phyloP scores from a whole-genome alignment of 2,888 invertebrate genomes.

The Tetanocera ferruginea region DNA sequence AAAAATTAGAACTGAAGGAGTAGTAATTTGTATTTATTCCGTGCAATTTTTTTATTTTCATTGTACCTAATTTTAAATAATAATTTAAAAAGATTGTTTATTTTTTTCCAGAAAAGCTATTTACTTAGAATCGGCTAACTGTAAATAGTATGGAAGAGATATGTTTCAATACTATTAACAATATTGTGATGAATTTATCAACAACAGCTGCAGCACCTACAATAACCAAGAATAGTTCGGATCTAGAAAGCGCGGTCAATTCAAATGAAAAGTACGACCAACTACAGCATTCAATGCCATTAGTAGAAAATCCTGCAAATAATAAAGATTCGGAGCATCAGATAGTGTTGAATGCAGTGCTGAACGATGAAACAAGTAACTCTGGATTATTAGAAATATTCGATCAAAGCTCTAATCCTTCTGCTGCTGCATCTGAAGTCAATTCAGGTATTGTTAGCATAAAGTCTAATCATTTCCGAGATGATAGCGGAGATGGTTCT shows the following conservation, averaged over 20 bases:
- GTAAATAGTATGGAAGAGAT: constrained; percentile 67
- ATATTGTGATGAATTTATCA: constrained; percentile 47
- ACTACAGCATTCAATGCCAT: constrained; percentile 59
- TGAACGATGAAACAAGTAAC: constrained; percentile 61
- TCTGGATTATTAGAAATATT: constrained; percentile 60
- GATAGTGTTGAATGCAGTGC: constrained; percentile 55
- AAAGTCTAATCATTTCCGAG: constrained; percentile 48
- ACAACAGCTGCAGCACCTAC: constrained; percentile 42
- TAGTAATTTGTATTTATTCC: background rate
- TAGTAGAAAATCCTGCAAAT: constrained; percentile 57
- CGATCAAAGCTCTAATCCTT: constrained; percentile 64
- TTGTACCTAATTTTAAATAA: background rate
- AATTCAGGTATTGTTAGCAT: constrained; percentile 49
- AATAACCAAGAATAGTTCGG: constrained; percentile 19
- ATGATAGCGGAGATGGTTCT: constrained; percentile 62
- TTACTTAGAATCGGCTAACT: background rate
- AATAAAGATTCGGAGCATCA: constrained; percentile 59
- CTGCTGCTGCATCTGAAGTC: constrained; percentile 52
- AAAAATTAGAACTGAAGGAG: background rate
- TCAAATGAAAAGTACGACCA: constrained; percentile 23
- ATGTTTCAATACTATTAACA: constrained; percentile 62
- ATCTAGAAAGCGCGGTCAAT: constrained; percentile 22
- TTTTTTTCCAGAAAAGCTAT: constrained; percentile 5
- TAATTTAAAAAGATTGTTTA: background rate
- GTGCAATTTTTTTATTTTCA: background rate